A percentile compares a stretch with the other conserved stretches of the same genome.
These are phyloP conservation scores for Sipha maydis DNA, from an alignment of 2,888 invertebrate genomes.

Conservation along the genomic window DNA sequence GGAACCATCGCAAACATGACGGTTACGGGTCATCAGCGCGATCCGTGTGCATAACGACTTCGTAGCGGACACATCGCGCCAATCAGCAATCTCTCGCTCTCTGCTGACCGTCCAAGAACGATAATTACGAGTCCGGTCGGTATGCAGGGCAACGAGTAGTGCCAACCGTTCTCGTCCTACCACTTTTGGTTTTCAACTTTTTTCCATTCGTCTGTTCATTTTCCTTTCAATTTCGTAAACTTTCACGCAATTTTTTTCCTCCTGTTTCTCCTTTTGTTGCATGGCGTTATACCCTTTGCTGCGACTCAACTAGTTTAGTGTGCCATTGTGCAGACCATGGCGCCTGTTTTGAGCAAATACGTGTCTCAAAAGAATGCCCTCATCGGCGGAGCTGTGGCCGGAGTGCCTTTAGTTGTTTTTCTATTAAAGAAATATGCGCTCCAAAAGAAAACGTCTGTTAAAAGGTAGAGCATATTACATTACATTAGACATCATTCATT, in stretches of 20 bases:
- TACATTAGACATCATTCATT: too few species aligned
- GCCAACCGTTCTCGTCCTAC: too few species aligned
- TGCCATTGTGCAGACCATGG: neutral
- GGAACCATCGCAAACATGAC: too few species aligned
- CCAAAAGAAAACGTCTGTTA: neutral
- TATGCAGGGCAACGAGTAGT: too few species aligned
- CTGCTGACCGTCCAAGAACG: too few species aligned
- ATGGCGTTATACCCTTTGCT: neutral
- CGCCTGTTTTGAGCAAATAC: constrained; percentile 46
- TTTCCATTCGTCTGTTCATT: too few species aligned
- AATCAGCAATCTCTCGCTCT: too few species aligned
- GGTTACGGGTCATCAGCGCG: too few species aligned
- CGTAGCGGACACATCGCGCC: too few species aligned
- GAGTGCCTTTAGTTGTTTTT: constrained; percentile 39
- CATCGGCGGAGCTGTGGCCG: constrained; percentile 42
- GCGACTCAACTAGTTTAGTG: neutral
- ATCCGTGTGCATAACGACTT: too few species aligned
- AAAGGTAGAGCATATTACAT: constrained; percentile 11
- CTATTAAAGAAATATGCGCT: constrained; percentile 44
- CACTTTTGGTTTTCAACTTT: too few species aligned
- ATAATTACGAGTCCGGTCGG: too few species aligned
- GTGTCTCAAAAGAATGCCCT: constrained; percentile 48
- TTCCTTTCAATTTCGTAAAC: neutral
- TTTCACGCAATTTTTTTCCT: neutral
- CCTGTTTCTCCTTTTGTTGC: neutral